These are phyloP conservation scores for Harpagoxenus sublaevis DNA, from an alignment of 2,888 invertebrate species.

Conservation along the genomic window DNA sequence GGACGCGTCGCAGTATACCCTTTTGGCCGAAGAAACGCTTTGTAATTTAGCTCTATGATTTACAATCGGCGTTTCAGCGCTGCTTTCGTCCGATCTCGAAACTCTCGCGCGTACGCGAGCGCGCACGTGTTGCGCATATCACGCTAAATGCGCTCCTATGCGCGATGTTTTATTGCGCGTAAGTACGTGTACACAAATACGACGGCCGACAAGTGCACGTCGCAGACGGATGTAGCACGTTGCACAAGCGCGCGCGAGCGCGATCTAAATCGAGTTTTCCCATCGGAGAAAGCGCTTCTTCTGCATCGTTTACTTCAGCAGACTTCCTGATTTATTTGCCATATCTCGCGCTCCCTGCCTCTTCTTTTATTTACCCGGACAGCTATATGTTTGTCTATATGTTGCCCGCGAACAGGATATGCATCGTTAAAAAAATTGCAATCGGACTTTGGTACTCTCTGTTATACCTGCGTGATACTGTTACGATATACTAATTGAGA, in stretches of 20 bases:
- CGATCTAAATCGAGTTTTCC: conserved; percentile 75
- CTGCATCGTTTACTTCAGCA: conserved; percentile 62
- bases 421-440: not conserved
- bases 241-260: conserved; percentile 65
- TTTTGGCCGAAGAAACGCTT: conserved; percentile 9
- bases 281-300: conserved; percentile 75
- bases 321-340: conserved; percentile 57
- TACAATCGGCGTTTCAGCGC: not conserved
- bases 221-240: conserved; percentile 60
- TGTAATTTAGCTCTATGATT: not conserved
- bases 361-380: not conserved
- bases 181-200: conserved; percentile 7
- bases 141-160: conserved; percentile 4
- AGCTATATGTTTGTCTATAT: not conserved
- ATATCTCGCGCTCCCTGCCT: not conserved
- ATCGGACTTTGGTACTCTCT: not conserved
- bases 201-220: conserved; percentile 13
- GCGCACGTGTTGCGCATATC: conserved; percentile 16
- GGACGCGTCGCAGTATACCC: not conserved
- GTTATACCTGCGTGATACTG: not conserved
- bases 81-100: not conserved
- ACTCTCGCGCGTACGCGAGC: not conserved
- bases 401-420: not conserved
- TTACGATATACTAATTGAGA: not conserved
- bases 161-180: conserved; percentile 28